Conservation (phyloP, 2,113 vertebrate species). For the Oceanodroma tethys region DNA sequence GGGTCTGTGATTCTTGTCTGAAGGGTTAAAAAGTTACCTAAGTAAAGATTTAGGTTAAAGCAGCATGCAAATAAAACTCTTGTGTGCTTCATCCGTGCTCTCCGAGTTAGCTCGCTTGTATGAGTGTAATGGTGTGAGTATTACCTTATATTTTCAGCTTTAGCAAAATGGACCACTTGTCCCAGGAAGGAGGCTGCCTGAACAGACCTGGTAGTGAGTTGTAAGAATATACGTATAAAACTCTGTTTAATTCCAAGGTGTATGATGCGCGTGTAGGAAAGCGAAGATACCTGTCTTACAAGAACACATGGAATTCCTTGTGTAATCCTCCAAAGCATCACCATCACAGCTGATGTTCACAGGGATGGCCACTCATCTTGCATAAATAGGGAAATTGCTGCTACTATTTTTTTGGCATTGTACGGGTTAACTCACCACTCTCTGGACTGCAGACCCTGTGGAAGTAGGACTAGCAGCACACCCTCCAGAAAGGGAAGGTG, state of each 20-base stretch:
- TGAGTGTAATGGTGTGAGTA: background rate
- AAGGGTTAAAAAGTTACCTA: background rate
- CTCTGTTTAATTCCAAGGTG: background rate
- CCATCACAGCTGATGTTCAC: background rate
- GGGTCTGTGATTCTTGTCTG: background rate
- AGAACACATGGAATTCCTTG: background rate
- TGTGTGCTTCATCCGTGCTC: background rate
- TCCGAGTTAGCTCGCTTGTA: background rate
- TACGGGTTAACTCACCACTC: accelerated
- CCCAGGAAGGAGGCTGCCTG: background rate
- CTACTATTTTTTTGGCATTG: background rate
- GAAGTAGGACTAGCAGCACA: background rate
- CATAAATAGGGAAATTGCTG: background rate
- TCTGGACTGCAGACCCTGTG: background rate
- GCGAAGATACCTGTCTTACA: background rate
- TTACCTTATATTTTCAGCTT: background rate
- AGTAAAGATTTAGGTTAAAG: background rate
- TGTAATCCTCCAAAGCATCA: background rate
- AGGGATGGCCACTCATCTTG: background rate
- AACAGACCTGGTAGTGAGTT: background rate
- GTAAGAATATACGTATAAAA: background rate
- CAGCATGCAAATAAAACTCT: background rate
- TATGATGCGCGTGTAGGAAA: background rate
- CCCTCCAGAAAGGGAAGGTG: background rate
- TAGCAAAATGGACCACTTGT: background rate